phyloP scores from a whole-genome alignment of 2,113 vertebrate species.

The Sebastes fasciatus region DNA sequence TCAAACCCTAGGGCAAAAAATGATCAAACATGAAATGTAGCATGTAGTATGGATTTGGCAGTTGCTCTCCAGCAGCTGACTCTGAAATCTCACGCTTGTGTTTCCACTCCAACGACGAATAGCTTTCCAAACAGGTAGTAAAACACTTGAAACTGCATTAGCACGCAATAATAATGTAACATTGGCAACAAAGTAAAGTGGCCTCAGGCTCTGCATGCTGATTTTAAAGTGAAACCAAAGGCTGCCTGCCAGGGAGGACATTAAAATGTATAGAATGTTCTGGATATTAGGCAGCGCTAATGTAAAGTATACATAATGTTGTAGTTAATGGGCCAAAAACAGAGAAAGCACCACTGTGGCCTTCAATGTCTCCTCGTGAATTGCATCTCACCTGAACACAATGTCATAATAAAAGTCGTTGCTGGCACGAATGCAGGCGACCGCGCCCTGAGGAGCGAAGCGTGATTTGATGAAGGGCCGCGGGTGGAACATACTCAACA shows the following conservation, averaged over 20 bases:
- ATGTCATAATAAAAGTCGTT: slow-evolving; percentile 94
- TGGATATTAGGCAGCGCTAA: slow-evolving; percentile 25
- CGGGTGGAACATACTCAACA: slow-evolving; percentile 96
- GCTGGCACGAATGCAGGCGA: slow-evolving; percentile 92
- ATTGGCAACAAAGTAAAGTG: not conserved
- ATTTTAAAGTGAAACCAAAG: slow-evolving; percentile 1
- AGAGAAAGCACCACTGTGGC: not conserved
- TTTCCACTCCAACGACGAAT: not conserved
- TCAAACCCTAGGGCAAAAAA: not conserved
- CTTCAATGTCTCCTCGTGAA: not conserved
- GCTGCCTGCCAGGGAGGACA: slow-evolving; percentile 16
- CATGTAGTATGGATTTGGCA: not conserved
- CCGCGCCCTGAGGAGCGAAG: slow-evolving; percentile 93
- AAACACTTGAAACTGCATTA: not conserved
- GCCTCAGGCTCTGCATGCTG: slow-evolving; percentile 1
- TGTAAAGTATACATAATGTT: not conserved
- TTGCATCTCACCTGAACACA: slow-evolving; percentile 88
- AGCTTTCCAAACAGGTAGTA: not conserved
- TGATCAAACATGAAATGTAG: not conserved
- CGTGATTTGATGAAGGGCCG: slow-evolving; percentile 94
- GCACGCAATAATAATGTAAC: not conserved
- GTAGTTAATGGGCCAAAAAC: not conserved
- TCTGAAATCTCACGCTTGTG: not conserved
- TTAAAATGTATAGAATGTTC: not conserved
- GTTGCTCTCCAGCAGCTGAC: not conserved